phyloP scores from a whole-genome alignment of 2,888 invertebrate genomes.

The Drepanosiphum platanoidis region DNA sequence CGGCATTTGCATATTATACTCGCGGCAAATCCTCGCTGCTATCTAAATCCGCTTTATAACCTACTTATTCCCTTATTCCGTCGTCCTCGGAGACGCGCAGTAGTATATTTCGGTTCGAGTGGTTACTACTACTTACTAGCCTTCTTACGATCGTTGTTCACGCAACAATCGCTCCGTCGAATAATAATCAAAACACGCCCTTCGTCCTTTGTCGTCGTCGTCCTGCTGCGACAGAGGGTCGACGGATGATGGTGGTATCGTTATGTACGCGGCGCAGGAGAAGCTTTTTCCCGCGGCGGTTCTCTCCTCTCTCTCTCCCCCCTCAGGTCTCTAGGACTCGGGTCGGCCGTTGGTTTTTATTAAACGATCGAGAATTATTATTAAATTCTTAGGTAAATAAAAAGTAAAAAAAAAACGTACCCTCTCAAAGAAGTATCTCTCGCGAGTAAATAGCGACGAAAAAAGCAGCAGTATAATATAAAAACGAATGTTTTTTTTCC shows the following conservation, averaged over 20 bases:
- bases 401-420: no score
- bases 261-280: not conserved
- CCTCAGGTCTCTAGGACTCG: not conserved
- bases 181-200: slow-evolving; percentile 20
- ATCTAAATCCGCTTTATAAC: slow-evolving; percentile 13
- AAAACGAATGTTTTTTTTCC: no score
- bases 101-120: not conserved
- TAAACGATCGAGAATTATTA: no score
- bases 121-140: not conserved
- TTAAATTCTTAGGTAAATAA: no score
- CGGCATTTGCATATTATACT: not conserved
- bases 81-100: not conserved
- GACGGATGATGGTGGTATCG: not conserved
- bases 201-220: not conserved
- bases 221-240: not conserved
- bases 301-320: not conserved
- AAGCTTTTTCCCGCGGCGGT: not conserved
- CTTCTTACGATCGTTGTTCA: slow-evolving; percentile 2
- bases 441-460: no score
- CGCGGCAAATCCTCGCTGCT: not conserved
- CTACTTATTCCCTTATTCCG: not conserved
- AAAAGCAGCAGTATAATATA: no score
- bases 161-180: not conserved
- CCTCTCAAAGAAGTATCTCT: no score
- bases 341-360: no score